Evolutionary conservation across 2,797 vertebrate species (phyloP), one percentile per base, ranked within the genome.

Genomic region (Myotis vivesi): DNA sequence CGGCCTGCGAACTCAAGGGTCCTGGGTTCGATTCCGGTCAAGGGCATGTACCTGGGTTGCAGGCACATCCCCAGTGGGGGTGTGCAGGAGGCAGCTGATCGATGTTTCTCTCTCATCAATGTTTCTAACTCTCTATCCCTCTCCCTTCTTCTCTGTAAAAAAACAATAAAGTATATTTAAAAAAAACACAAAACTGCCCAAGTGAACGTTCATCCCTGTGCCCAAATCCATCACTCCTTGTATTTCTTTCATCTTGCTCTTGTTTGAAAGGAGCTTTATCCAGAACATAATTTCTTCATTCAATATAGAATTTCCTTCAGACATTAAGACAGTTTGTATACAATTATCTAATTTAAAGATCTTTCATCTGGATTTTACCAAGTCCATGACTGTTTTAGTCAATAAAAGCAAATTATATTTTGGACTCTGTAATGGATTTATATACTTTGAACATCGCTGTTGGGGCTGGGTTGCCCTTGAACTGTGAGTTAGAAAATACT

Each of bases 311-410:
- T 89, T 91, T 91, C 62, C 88, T 92, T 91, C 1, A 38, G 83
- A 36, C 36, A 19, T 75, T 72, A 73, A 68, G 51, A 59, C 49
- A 94, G 57, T 30, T 82, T 87, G 30, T 68, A 41, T 77, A 36
- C 28, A 88, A 72, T 93, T 86, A 82, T 71, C 51, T 87, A 84
- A 92, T 95, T 87, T 77, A 57, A 92, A 76, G 49, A 71, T 79
- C 73, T 94, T 92, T 93, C 53, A 55, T 91, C 88, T 89, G 23
- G 59, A 80, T 82, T 92, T 96, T 95, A 72, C 79, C 72, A 81
- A 95, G 72, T 92, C 38, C 13, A 30, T 77, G 51, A 90, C 69
- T 53, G 17, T 71, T 20, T 49, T 46, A 83, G 36, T 57, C 36
- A 80, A 38, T 90, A 64, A 86, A 85, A 93, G 66, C 38, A 88